Evolutionary conservation across 2,888 invertebrate genomes (phyloP).

Genomic region (Drosophila affinis): DNA sequence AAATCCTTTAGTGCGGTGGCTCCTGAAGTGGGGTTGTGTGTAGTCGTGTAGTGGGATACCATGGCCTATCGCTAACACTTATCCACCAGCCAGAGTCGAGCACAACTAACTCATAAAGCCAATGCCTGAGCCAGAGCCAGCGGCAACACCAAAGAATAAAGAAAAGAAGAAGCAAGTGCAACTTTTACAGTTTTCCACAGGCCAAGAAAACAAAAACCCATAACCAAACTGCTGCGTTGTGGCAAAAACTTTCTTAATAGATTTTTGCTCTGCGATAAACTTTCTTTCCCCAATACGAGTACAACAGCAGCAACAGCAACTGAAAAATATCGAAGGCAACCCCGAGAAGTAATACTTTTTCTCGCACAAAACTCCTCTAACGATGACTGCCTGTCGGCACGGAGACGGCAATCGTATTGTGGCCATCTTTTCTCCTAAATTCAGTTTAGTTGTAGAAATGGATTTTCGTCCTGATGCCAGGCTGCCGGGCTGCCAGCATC

Average conservation of each 20-base stretch:
- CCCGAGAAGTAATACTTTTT: constrained; percentile 20
- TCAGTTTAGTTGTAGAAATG: constrained; percentile 64
- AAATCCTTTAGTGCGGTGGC: constrained; percentile 31
- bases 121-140: not conserved
- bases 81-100: constrained; percentile 33
- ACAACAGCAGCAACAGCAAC: not conserved
- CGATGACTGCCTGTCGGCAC: constrained; percentile 11
- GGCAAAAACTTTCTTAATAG: constrained; percentile 76
- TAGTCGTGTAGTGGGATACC: constrained; percentile 22
- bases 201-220: constrained; percentile 57
- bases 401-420: constrained; percentile 57
- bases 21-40: constrained; percentile 10
- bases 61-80: constrained; percentile 58
- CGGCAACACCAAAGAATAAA: too few species aligned
- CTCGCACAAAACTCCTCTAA: constrained; percentile 24
- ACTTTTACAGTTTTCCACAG: constrained; percentile 53
- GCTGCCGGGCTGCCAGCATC: constrained; percentile 32
- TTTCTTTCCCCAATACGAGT: constrained; percentile 46
- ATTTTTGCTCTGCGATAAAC: constrained; percentile 69
- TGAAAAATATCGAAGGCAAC: constrained; percentile 17
- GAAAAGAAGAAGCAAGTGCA: constrained; percentile 50
- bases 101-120: constrained; percentile 59
- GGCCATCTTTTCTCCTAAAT: constrained; percentile 47
- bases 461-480: constrained; percentile 68
- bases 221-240: constrained; percentile 69